Conservation (phyloP, 2,113 vertebrate genomes). For the Raphicerus campestris region DNA sequence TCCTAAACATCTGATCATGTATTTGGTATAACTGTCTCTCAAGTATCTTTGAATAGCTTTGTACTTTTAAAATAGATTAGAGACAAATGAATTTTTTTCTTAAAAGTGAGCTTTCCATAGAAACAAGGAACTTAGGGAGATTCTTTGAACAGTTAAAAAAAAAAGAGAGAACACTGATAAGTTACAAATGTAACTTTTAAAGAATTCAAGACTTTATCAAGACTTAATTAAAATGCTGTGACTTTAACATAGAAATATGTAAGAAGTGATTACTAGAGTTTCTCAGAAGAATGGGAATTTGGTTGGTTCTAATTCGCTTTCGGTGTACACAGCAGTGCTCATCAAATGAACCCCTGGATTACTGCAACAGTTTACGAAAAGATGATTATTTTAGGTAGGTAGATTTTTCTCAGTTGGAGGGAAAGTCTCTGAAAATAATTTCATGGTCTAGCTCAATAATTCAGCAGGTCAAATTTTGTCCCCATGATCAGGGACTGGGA, state of each 20-base stretch:
- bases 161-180: background rate
- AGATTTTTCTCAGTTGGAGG: constrained; percentile 44
- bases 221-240: constrained; percentile 21
- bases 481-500: background rate
- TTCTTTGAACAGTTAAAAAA: constrained; percentile 6
- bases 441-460: constrained; percentile 1
- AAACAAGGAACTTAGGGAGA: background rate
- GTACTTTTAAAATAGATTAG: background rate
- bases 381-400: constrained; percentile 39
- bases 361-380: background rate
- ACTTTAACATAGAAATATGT: background rate
- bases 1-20: background rate
- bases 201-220: background rate
- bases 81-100: background rate
- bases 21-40: background rate
- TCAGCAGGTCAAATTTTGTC: constrained; percentile 8
- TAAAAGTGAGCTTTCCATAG: background rate
- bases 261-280: background rate
- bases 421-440: constrained; percentile 54
- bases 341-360: constrained; percentile 43
- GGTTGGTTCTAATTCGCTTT: background rate
- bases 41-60: background rate
- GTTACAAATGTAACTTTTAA: background rate
- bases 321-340: background rate
- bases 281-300: constrained; percentile 1